Base-by-base conservation (phyloP, 2,888 invertebrate species). In the Apamea epomidion region DNA sequence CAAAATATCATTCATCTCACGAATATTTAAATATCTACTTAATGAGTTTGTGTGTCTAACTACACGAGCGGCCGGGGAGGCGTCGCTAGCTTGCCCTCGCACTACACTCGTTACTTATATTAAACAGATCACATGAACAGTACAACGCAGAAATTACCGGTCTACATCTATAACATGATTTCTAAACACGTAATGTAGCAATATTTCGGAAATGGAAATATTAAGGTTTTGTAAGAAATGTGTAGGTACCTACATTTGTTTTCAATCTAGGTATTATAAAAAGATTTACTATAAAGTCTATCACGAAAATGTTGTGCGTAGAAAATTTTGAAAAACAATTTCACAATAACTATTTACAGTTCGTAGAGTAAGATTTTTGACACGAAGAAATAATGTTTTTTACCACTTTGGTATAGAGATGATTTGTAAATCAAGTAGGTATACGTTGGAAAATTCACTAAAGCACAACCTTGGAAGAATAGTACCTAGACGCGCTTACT, bases 401-500 rank as follows among this genome's bases (percentile, higher is more conserved):
- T 86, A 91, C 87, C 85, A 84, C 48, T 80, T 91, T 90, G 90
- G 92, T 92, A 89, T 89, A 90, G 92, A 92, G 91, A 91, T 87
- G 91, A 91, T 92, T 88, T 91, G 87, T 91, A 92, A 92, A 93
- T 87, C 78, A 92, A 91, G 83, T 90, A 92, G 91, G 92, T 94
- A 93, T 92, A 94, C 91, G 82, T 92, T 93, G 94, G 94, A 94
- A 95, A 96, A 95, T 94, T 96, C 95, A 96, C 96, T 96, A 96
- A 97, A 96, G 97, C 97, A 97, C 97, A 97, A 97, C 97, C 97
- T 95, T 97, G 96, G 97, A 97, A 96, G 96, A 97, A 96, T 96
- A 96, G 96, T 96, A 96, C 90, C 96, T 97, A 97, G 94, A 95
- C 92, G 96, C 95, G 91, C 96, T 97, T 97, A 97, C 92, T 90